A percentile compares a stretch with the other conserved stretches of the same genome.
phyloP scores from a whole-genome alignment of 2,888 invertebrate genomes.

The Halictus quadricinctus region DNA sequence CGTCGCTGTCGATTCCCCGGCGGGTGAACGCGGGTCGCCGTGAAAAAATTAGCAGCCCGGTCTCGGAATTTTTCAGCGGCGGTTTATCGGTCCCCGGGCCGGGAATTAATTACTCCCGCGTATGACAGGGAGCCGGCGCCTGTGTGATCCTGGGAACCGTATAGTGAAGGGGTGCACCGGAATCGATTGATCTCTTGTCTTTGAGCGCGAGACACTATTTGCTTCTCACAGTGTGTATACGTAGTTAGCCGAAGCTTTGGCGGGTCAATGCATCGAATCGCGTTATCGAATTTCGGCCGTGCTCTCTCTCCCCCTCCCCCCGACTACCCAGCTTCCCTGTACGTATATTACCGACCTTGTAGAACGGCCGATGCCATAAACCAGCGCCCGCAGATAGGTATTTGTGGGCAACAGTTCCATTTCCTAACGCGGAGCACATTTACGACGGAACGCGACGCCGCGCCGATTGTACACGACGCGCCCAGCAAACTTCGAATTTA shows the following conservation, averaged over 20 bases:
- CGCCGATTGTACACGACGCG: constrained; percentile 19
- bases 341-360: constrained; percentile 56
- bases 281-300: constrained; percentile 64
- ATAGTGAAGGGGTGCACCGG: not conserved
- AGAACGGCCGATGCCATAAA: constrained; percentile 49
- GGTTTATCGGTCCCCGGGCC: not conserved
- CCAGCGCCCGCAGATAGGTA: constrained; percentile 51
- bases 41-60: constrained; percentile 5
- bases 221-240: constrained; percentile 54
- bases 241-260: constrained; percentile 58
- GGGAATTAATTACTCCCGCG: constrained; percentile 36
- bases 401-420: constrained; percentile 57
- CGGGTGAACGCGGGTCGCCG: not conserved
- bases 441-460: constrained; percentile 1
- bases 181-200: constrained; percentile 69
- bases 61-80: constrained; percentile 1
- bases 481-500: constrained; percentile 52
- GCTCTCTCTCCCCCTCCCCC: not conserved
- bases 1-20: not conserved
- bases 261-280: constrained; percentile 67
- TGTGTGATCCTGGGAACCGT: not conserved
- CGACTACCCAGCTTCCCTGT: constrained; percentile 48
- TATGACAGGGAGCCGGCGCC: constrained; percentile 20
- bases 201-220: constrained; percentile 67
- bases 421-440: constrained; percentile 49